Conservation (phyloP, 2,113 vertebrate species). For the Oncorhynchus gorbuscha region DNA sequence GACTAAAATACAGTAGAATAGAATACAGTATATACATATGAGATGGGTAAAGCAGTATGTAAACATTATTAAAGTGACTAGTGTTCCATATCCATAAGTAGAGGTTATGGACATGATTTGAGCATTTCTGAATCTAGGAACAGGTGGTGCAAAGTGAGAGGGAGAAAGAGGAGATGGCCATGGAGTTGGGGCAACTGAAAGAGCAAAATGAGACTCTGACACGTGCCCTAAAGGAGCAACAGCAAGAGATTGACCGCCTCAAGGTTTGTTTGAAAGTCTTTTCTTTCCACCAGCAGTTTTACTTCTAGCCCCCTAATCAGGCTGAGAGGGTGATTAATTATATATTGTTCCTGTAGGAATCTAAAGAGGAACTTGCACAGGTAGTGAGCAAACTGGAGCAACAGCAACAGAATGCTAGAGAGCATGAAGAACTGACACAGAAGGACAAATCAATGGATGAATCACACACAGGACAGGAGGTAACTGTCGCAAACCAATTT, state of each 20-base stretch:
- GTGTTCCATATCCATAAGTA: not conserved
- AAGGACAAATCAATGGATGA: not conserved
- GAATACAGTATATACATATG: no score
- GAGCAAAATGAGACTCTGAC: conserved; percentile 51
- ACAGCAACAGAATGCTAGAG: not conserved
- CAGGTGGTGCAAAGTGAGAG: conserved; percentile 62
- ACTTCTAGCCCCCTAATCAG: not conserved
- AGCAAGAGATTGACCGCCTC: conserved; percentile 40
- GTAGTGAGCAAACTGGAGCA: conserved; percentile 34
- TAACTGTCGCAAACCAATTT: conserved; percentile 11
- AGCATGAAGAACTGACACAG: conserved; percentile 8
- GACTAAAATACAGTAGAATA: no score
- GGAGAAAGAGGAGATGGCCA: conserved; percentile 58
- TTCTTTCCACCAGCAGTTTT: not conserved
- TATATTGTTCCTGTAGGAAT: not conserved
- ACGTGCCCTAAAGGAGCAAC: conserved; percentile 39
- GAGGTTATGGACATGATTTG: not conserved
- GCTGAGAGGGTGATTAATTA: not conserved
- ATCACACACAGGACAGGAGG: conserved; percentile 34
- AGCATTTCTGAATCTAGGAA: conserved; percentile 51
- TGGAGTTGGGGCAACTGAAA: conserved; percentile 38
- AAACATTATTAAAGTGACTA: no score
- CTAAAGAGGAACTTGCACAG: conserved; percentile 35
- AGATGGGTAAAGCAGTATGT: no score
- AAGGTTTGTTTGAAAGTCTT: conserved; percentile 45